Evolutionary conservation across 2,113 vertebrate species (phyloP).

Genomic region (Xenopus tropicalis): DNA sequence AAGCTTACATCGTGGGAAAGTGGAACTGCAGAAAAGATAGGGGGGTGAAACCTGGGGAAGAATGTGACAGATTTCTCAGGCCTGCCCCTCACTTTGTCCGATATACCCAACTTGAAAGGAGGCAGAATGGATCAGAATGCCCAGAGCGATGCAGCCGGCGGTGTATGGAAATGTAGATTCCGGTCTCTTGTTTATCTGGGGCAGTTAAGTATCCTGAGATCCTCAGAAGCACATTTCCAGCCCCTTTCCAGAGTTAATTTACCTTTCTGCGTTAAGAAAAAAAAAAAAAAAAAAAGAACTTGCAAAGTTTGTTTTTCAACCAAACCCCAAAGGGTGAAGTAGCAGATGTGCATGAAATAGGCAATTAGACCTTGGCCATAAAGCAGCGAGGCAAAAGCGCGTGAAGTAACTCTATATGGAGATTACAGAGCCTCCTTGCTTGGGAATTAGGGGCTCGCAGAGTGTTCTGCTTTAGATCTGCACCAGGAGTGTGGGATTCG

Average conservation of each 20-base stretch:
- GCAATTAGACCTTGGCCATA: neutral
- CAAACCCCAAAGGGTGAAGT: neutral
- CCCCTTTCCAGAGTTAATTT: neutral
- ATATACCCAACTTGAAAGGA: neutral
- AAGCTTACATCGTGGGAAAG: neutral
- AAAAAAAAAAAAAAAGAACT: neutral
- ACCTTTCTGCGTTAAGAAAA: neutral
- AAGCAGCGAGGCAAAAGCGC: neutral
- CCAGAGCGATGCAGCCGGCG: neutral
- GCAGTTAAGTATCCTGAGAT: neutral
- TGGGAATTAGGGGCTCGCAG: neutral
- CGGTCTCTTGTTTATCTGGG: too few species aligned
- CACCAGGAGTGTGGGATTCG: too few species aligned
- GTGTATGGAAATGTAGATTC: neutral
- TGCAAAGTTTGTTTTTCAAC: neutral
- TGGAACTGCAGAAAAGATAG: neutral
- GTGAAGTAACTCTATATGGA: conserved; percentile 2
- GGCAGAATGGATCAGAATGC: neutral
- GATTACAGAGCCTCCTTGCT: neutral
- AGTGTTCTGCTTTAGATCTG: neutral
- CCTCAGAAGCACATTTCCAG: neutral
- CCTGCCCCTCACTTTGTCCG: neutral
- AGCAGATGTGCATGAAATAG: neutral
- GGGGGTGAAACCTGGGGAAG: neutral
- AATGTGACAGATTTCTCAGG: neutral